These are phyloP conservation scores for Mus musculus DNA, from an alignment of 2,113 vertebrate genomes.

Conservation along the genomic window GRCm39 chr2:113658001-113658500, in stretches of 20 bases:
- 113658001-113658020: background rate
- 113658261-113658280: background rate
- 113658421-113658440: background rate
- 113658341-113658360: background rate
- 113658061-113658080: background rate
- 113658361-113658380: background rate
- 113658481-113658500: too few species aligned
- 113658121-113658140: background rate
- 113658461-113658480: background rate
- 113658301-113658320: background rate
- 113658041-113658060: background rate
- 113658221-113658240: slow-evolving; percentile 25
- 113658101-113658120: background rate
- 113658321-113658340: background rate
- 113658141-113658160: background rate
- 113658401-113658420: background rate
- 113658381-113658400: background rate
- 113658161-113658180: background rate
- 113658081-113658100: background rate
- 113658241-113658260: background rate
- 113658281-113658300: background rate
- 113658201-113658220: background rate
- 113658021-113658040: background rate
- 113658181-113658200: background rate
- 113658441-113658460: background rate